Evolutionary conservation across 2,888 invertebrate genomes (phyloP), one percentile per base, ranked within the genome.

Genomic region (Lithophane ornitopus): DNA sequence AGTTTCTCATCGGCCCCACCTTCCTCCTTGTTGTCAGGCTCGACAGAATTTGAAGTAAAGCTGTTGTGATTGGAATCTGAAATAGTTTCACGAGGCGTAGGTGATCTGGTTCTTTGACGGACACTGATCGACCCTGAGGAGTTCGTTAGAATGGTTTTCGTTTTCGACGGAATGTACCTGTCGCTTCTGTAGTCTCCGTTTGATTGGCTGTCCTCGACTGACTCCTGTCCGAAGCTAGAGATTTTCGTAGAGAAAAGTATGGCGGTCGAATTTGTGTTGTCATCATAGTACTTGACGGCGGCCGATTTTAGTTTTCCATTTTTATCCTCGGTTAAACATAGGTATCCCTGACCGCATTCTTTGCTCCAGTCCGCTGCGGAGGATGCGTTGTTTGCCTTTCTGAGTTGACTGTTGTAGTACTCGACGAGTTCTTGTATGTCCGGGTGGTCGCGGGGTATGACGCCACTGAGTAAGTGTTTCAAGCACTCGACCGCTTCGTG

Each of bases 401-500:
- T 92, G 22, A 96, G 94, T 74, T 94, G 92, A 54, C 84, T 88
- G 74, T 92, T 92, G 90, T 96, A 97, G 89, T 94, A 94, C 74
- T 94, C 94, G 79, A 94, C 94, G 84, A 96, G 91, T 71, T 94
- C 94, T 83, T 93, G 91, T 83, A 96, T 94, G 87, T 95, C 92
- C 26, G 95, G 95, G 54, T 96, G 93, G 49, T 92, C 90, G 59
- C 91, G 89, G n/a, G 96, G 96, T 56, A 96, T 72, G 82, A 96
- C 86, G 69, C 97, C 96, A 85, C 94, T 94, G 67, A 95, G 89
- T 62, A 97, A 94, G 88, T 97, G 97, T 78, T 94, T 93, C 87
- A 97, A 92, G 88, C 97, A 97, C 76, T 97, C 97, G 72, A 97
- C 89, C 62, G 98, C 96, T 93, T 98, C 98, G 88, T 98, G 91